phyloP scores from a whole-genome alignment of 2,113 vertebrate genomes.

The Bucco capensis region DNA sequence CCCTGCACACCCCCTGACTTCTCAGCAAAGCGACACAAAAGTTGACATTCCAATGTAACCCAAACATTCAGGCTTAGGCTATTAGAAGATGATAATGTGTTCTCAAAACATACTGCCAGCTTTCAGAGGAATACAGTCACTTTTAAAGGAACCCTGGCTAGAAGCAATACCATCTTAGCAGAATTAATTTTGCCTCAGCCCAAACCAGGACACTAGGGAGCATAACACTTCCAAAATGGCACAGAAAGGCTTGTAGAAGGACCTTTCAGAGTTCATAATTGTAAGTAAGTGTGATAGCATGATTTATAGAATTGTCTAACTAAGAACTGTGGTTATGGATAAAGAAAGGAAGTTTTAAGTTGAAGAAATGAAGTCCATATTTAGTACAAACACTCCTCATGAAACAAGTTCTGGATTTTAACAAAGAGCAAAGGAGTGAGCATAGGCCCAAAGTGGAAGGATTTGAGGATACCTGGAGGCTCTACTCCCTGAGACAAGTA shows the following conservation, averaged over 20 bases:
- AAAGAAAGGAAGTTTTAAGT: not conserved
- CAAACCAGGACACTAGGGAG: too few relatives aligned
- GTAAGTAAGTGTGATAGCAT: not conserved
- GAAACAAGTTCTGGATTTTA: not conserved
- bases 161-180: too few relatives aligned
- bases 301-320: not conserved
- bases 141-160: too few relatives aligned
- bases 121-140: too few relatives aligned
- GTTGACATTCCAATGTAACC: too few relatives aligned
- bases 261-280: not conserved
- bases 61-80: too few relatives aligned
- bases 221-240: accelerated
- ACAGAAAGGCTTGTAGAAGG: not conserved
- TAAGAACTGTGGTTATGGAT: not conserved
- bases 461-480: not conserved
- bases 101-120: too few relatives aligned
- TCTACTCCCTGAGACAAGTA: not conserved
- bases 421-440: not conserved
- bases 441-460: not conserved
- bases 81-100: too few relatives aligned
- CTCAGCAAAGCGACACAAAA: too few relatives aligned
- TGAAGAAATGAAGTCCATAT: not conserved
- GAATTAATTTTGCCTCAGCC: too few relatives aligned
- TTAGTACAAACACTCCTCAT: not conserved
- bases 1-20: too few relatives aligned